These are phyloP conservation scores for Perizoma affinitatum DNA, from an alignment of 2,888 invertebrate genomes.

Conservation along the genomic window DNA sequence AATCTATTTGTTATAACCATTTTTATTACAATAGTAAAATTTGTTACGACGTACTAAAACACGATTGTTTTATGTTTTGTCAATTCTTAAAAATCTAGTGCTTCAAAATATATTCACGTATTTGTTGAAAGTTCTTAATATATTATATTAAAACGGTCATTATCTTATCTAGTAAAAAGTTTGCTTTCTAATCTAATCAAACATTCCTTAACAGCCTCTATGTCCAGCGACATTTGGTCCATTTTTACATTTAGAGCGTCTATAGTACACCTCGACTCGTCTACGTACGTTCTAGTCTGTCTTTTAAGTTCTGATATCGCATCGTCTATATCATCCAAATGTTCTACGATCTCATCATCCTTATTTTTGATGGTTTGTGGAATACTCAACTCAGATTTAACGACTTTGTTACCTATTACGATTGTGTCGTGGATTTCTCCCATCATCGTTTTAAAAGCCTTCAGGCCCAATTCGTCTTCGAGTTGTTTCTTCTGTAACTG, in stretches of 20 bases:
- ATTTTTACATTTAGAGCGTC: conserved; percentile 66
- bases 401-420: conserved; percentile 46
- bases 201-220: conserved; percentile 63
- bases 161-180: conserved; percentile 19
- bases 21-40: no score
- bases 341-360: conserved; percentile 61
- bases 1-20: no score
- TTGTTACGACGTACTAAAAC: no score
- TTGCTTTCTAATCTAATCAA: conserved; percentile 66
- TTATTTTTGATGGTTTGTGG: conserved; percentile 35
- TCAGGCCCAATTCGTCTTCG: conserved; percentile 62
- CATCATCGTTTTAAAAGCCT: conserved; percentile 60
- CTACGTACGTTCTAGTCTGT: conserved; percentile 53
- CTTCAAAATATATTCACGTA: no score
- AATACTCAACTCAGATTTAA: conserved; percentile 35
- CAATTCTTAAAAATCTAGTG: no score
- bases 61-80: no score
- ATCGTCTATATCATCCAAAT: conserved; percentile 62
- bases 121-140: no score
- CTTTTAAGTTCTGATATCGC: conserved; percentile 57
- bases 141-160: no score
- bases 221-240: conserved; percentile 68
- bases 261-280: conserved; percentile 55
- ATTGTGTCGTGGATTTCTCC: conserved; percentile 68
- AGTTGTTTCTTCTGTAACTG: conserved; percentile 65